Conservation (phyloP, 2,113 vertebrate genomes). For the Alethe diademata region DNA sequence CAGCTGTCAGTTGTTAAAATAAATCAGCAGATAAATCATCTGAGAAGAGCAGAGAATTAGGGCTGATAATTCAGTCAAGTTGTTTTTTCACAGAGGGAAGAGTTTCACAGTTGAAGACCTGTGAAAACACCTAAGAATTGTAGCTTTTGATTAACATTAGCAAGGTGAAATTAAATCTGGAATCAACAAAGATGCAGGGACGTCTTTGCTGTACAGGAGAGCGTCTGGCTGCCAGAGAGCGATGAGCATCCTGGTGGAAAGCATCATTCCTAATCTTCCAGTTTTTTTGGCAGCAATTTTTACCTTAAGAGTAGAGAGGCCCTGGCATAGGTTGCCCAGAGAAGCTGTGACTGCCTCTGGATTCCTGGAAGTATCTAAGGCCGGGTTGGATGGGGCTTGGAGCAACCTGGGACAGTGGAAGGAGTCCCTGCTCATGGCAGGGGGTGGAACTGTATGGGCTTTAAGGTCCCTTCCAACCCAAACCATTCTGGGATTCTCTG, state of each 20-base stretch:
- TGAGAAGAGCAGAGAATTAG: neutral
- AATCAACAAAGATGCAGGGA: neutral
- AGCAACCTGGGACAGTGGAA: rapidly evolving
- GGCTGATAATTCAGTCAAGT: neutral
- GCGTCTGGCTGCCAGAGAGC: neutral
- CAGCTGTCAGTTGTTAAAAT: neutral
- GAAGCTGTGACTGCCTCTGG: neutral
- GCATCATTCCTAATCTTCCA: neutral
- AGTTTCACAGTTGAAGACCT: neutral
- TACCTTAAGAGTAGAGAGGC: neutral
- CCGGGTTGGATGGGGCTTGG: rapidly evolving
- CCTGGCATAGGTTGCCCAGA: neutral
- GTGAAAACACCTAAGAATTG: neutral
- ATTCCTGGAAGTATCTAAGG: neutral
- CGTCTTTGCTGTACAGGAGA: neutral
- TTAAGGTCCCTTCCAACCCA: neutral
- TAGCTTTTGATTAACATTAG: neutral
- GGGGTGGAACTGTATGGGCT: rapidly evolving
- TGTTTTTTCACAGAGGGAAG: neutral
- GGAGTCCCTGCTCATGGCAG: neutral
- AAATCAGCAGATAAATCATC: neutral
- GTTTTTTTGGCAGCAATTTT: neutral
- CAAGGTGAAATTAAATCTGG: neutral
- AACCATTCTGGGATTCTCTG: neutral
- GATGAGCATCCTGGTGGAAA: neutral